A percentile compares a stretch with the other conserved stretches of the same genome.
These are phyloP conservation scores for Turritopsis rubra DNA, from an alignment of 30 jellyfish, hydroid and myxozoan species.

Conservation along the genomic window DNA sequence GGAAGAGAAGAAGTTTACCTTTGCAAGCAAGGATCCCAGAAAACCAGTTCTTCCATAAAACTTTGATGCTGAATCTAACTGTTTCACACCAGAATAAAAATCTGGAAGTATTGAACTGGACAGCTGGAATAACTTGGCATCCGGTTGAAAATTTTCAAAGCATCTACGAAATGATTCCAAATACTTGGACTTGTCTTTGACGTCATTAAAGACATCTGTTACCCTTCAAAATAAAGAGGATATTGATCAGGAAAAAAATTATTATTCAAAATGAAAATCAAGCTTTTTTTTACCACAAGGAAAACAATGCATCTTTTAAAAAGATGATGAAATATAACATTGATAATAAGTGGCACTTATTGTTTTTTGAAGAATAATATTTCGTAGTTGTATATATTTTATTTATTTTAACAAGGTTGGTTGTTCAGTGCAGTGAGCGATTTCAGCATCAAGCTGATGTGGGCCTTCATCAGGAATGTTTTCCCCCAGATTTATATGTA, in stretches of 20 bases:
- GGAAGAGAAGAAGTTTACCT: conserved; percentile 35
- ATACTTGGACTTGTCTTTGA: conserved; percentile 72
- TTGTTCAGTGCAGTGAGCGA: no score
- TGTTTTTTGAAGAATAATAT: no score
- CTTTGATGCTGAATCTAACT: conserved; percentile 59
- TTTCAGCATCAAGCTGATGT: no score
- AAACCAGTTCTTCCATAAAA: conserved; percentile 75
- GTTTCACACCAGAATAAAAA: conserved; percentile 41
- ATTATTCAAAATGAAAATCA: no score
- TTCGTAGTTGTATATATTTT: no score
- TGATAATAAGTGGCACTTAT: no score
- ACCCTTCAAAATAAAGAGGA: conserved; percentile 30
- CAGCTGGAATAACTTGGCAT: conserved; percentile 23
- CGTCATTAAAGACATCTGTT: conserved; percentile 81
- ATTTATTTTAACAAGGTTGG: no score
- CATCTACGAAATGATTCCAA: conserved; percentile 51
- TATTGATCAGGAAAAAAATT: not conserved
- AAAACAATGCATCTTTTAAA: no score
- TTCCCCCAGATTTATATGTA: no score
- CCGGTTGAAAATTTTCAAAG: conserved; percentile 61
- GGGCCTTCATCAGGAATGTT: no score
- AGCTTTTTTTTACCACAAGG: no score
- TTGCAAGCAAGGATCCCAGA: conserved; percentile 60
- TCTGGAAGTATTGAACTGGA: conserved; percentile 50
- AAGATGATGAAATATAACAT: no score